Evolutionary conservation across 2,797 vertebrate species (phyloP).

Genomic region (Cheirogaleus major): DNA sequence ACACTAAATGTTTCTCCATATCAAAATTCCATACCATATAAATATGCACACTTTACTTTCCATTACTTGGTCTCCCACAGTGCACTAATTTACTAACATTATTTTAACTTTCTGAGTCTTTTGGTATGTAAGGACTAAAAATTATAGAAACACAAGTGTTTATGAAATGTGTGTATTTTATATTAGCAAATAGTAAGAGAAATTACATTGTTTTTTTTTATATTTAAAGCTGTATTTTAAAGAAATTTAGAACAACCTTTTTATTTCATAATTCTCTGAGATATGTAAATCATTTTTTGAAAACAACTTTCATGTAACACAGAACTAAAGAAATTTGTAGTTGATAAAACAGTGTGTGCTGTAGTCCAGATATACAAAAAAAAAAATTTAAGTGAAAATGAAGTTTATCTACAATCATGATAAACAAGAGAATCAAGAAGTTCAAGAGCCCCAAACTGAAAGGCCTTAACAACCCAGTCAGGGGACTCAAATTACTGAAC

Average conservation of each 20-base stretch:
- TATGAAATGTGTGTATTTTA: background rate
- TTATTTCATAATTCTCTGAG: background rate
- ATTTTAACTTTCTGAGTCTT: background rate
- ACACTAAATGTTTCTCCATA: background rate
- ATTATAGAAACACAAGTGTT: background rate
- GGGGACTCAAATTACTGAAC: background rate
- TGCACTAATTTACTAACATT: background rate
- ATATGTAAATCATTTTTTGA: background rate
- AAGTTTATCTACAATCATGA: background rate
- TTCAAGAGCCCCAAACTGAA: background rate
- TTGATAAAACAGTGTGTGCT: background rate
- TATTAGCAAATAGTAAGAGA: background rate
- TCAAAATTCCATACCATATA: background rate
- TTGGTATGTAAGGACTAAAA: background rate
- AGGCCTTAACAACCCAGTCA: background rate
- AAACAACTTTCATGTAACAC: background rate
- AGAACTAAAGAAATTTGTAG: background rate
- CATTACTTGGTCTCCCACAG: background rate
- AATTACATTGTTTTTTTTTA: background rate
- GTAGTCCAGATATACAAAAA: background rate
- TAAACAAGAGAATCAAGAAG: background rate
- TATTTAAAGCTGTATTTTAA: background rate
- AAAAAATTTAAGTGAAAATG: background rate
- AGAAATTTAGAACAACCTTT: background rate
- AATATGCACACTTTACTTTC: background rate